A percentile compares a stretch with the other conserved stretches of the same genome.
Conservation (phyloP, 2,113 vertebrate species). For the Chelonoidis abingdonii region DNA sequence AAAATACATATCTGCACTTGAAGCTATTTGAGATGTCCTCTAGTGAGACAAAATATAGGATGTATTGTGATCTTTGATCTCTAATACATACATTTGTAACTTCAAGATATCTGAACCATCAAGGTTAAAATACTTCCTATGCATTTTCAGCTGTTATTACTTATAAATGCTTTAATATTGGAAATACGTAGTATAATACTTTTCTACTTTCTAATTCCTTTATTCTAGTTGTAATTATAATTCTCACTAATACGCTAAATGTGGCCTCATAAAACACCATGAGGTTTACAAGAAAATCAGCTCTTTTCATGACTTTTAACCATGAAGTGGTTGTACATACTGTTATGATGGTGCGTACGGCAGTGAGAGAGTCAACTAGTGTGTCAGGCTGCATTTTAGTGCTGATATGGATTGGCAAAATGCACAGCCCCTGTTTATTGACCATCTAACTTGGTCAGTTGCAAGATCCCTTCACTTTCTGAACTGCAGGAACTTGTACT, state of each 20-base stretch:
- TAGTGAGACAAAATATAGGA: slow-evolving; percentile 36
- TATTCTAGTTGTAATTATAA: slow-evolving; percentile 23
- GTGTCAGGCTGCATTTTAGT: neutral
- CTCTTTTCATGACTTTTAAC: neutral
- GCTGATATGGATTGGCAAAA: slow-evolving; percentile 21
- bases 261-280: neutral
- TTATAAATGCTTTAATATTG: neutral
- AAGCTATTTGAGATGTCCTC: slow-evolving; percentile 31
- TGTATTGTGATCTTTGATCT: slow-evolving; percentile 8
- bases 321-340: neutral
- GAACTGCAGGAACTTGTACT: neutral
- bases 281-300: slow-evolving; percentile 7
- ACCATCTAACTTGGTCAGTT: neutral
- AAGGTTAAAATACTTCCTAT: slow-evolving; percentile 29
- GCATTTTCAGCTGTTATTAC: neutral
- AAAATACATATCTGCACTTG: slow-evolving; percentile 42
- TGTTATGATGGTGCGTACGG: neutral
- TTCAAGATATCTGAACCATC: slow-evolving; percentile 12
- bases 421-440: neutral
- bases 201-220: neutral
- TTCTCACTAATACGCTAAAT: neutral
- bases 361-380: neutral
- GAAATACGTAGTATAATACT: neutral
- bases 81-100: slow-evolving; percentile 37
- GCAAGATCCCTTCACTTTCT: neutral